Evolutionary conservation across 1,140 invertebrate species (phyloP).

Genomic region (Antheraea pernyi): DNA sequence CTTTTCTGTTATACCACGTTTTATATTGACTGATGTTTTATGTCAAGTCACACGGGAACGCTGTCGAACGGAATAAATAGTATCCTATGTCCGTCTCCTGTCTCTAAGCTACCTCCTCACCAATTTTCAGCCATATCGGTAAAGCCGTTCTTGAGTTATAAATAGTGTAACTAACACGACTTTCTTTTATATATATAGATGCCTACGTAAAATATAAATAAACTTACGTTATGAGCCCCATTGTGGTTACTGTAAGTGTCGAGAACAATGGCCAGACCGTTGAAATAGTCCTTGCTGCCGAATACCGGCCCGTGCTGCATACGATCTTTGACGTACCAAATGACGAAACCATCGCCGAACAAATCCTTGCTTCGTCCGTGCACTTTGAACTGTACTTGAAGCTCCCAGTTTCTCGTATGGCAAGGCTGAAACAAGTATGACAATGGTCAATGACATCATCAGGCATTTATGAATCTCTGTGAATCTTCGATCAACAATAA

Average conservation of each 20-base stretch:
- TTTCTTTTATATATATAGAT: slow-evolving; percentile 24
- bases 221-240: slow-evolving; percentile 85
- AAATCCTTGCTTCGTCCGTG: slow-evolving; percentile 96
- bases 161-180: slow-evolving; percentile 25
- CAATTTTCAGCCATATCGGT: slow-evolving; percentile 27
- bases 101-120: slow-evolving; percentile 3
- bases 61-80: too few relatives aligned
- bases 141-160: slow-evolving; percentile 27
- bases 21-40: too few relatives aligned
- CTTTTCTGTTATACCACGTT: too few relatives aligned
- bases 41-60: too few relatives aligned
- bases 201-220: slow-evolving; percentile 2
- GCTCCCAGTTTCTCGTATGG: slow-evolving; percentile 94
- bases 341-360: slow-evolving; percentile 97
- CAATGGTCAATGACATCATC: too few relatives aligned
- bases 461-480: too few relatives aligned
- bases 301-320: slow-evolving; percentile 94
- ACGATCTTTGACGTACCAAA: slow-evolving; percentile 98
- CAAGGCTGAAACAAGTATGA: slow-evolving; percentile 84
- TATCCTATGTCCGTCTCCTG: too few relatives aligned
- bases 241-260: slow-evolving; percentile 99
- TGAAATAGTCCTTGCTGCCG: slow-evolving; percentile 96
- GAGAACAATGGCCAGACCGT: slow-evolving; percentile 95
- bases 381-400: slow-evolving; percentile 98
- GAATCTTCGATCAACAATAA: too few relatives aligned